Evolutionary conservation across 2,888 invertebrate species (phyloP), one percentile per base, ranked within the genome.

Genomic region (Sabatieria punctata): DNA sequence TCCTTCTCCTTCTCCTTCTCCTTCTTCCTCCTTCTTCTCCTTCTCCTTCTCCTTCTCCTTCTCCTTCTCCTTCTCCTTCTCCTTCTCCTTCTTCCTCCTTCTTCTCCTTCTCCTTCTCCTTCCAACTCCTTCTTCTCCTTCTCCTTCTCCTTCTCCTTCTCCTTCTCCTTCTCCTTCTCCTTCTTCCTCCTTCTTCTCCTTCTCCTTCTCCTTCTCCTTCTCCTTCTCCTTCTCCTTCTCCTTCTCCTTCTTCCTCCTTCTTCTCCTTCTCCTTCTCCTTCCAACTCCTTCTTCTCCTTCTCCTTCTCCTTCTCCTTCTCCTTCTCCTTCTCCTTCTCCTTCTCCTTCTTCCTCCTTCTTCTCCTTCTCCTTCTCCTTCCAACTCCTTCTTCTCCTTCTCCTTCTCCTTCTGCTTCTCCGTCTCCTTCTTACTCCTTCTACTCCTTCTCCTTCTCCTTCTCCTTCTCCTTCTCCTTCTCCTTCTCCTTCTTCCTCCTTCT

Each of bases 21-120:
- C 43, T 44, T 15, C 43, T 43, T 8, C 43, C 43, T 43, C 43
- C 19, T 18, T 15, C 43, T n/a, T 26, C 43, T n/a, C 21, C 43
- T 43, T 18, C 43, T n/a, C 21, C 43, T 21, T 22, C 22, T 11
- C 18, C 39, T 11, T 18, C 39, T 11, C 18, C 39, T 11, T 21
- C 39, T 11, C 13, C 39, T 13, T 21, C 39, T 13, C 13, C 39
- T 21, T 13, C 18, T 18, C 11, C 18, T 18, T 13, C 18, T 18
- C 11, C n/a, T 39, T 11, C 18, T 18, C 11, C n/a, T 18, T 13
- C 13, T 18, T 13, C n/a, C 13, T 13, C n/a, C 22, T 13, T 39
- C 39, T 13, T 39, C 39, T 13, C n/a, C 18, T 13, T 39, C 39
- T 13, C n/a, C 39, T 13, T 39, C 39, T 13, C n/a, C n/a, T n/a